Evolutionary conservation across 2,888 invertebrate genomes (phyloP).

Genomic region (Tortricodes alternella): DNA sequence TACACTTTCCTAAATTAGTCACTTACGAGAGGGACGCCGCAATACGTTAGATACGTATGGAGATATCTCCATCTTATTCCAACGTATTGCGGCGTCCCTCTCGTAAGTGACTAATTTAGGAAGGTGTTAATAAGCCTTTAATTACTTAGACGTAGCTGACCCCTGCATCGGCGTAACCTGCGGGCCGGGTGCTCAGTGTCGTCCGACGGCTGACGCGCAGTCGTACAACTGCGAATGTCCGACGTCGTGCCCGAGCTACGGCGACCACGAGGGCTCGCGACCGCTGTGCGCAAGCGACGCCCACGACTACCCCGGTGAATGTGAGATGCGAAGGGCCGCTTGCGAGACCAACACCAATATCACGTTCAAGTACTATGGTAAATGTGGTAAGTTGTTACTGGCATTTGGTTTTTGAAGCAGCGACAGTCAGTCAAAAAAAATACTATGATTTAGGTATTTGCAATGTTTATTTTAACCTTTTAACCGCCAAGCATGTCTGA

Average conservation of each 20-base stretch:
- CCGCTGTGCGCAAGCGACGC: conserved; percentile 94
- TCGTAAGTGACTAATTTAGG: no score
- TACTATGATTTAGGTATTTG: no score
- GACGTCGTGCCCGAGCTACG: conserved; percentile 90
- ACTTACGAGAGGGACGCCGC: no score
- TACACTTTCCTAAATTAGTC: no score
- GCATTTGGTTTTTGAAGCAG: no score
- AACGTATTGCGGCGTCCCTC: no score
- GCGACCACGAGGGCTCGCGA: conserved; percentile 90
- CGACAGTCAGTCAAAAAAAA: no score
- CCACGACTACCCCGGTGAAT: conserved; percentile 91
- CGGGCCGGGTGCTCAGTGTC: conserved; percentile 90
- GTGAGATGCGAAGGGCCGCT: conserved; percentile 91
- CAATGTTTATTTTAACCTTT: no score
- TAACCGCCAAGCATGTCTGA: no score
- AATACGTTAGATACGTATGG: no score
- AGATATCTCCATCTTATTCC: no score
- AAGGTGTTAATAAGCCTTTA: no score
- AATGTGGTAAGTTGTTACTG: conserved; percentile 92
- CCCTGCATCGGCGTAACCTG: conserved; percentile 90
- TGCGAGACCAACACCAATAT: conserved; percentile 89
- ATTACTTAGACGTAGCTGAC: conserved; percentile 82
- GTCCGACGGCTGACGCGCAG: conserved; percentile 85
- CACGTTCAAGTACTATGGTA: conserved; percentile 91
- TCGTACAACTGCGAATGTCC: conserved; percentile 90